These are phyloP conservation scores for Aythya baeri DNA, from an alignment of 2,113 vertebrate species.

Conservation along the genomic window DNA sequence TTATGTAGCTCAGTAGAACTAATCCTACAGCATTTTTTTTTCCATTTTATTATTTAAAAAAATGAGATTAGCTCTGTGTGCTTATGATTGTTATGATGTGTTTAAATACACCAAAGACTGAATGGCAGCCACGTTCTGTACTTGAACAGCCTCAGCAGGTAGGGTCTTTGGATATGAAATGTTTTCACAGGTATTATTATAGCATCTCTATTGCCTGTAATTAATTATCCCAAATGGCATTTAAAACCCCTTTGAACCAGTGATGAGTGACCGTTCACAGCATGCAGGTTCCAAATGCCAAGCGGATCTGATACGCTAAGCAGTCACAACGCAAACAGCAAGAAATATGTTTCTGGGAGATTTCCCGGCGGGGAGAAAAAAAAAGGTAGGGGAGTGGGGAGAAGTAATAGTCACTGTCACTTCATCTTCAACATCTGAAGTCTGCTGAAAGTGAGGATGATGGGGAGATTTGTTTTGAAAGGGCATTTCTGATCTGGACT, in stretches of 20 bases:
- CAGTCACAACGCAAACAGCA: not conserved
- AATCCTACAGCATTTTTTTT: not conserved
- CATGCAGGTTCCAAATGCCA: not conserved
- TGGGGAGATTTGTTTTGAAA: not conserved
- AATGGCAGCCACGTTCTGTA: not conserved
- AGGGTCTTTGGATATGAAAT: not conserved
- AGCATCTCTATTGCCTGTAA: not conserved
- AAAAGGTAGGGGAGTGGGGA: not conserved
- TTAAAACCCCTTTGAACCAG: not conserved
- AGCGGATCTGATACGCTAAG: fast-evolving
- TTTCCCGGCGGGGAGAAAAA: not conserved
- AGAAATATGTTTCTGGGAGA: not conserved
- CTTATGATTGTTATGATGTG: not conserved
- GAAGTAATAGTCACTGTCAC: not conserved
- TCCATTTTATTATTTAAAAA: not conserved
- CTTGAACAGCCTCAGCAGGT: not conserved
- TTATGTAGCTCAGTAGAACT: not conserved
- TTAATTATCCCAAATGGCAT: not conserved
- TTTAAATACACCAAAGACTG: not conserved
- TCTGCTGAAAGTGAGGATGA: not conserved
- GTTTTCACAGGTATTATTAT: not conserved
- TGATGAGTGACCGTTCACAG: not conserved
- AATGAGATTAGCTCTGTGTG: not conserved
- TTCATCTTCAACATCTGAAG: not conserved
- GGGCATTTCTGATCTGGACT: not conserved